Evolutionary conservation across 1,140 invertebrate genomes (phyloP), one percentile per base, ranked within the genome.

Genomic region (Tribolium madens): DNA sequence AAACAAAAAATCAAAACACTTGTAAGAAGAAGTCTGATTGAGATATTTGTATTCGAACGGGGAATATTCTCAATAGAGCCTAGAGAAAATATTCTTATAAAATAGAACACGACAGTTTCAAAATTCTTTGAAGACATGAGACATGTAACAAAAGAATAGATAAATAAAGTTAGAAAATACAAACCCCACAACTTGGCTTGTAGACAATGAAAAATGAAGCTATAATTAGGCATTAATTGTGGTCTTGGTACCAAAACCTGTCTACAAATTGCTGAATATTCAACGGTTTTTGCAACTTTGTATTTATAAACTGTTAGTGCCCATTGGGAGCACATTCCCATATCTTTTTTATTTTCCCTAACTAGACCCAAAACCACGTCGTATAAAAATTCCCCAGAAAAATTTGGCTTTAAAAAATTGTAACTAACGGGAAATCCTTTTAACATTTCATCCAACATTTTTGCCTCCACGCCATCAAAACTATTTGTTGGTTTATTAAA

Each of bases 191-290:
- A 64, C n/a, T 33, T 64, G 2, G 17, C n/a, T 33, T 13, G 21
- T 10, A 64, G 13, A 5, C 26, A 13, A n/a, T 64, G 26, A 33
- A 64, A 64, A 31, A 64, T 64, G 26, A 64, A 64, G 13, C 57
- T 64, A 33, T 64, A 64, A 33, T 33, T 64, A 0, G 57, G 26
- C 14, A 64, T 13, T 31, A 64, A 14, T 64, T 64, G n/a, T 4
- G 21, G 21, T 15, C 57, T 31, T 13, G 57, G 57, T 12, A 64
- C 57, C 3, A 64, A 26, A 33, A 64, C 9, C 2, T 12, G 31
- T 64, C 31, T 31, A 6, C 57, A 64, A 3, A 33, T 64, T 0
- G 13, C 26, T 13, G 21, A 18, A 64, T 64, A 64, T 33, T 64
- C 57, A 33, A 33, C n/a, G 36, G 21, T 18, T 64, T 64, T 64